phyloP scores from a whole-genome alignment of 2,113 vertebrate species.

The Aix galericulata region DNA sequence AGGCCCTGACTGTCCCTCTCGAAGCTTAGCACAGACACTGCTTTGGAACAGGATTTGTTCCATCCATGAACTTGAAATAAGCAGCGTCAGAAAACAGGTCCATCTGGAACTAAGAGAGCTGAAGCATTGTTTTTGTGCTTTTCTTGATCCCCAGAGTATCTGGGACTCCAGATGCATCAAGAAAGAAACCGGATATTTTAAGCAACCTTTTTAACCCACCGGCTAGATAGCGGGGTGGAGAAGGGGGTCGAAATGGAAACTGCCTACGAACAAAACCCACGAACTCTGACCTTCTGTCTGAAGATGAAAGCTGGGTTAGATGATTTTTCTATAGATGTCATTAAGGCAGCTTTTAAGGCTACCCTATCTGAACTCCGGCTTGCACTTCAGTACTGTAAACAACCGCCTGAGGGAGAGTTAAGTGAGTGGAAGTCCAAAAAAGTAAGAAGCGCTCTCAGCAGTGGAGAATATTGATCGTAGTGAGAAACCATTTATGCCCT shows the following conservation, averaged over 20 bases:
- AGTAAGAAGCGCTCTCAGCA: not conserved
- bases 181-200: slow-evolving; percentile 22
- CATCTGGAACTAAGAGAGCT: not conserved
- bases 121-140: not conserved
- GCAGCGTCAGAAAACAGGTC: not conserved
- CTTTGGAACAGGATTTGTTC: not conserved
- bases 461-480: slow-evolving; percentile 10
- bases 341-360: slow-evolving; percentile 61
- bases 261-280: slow-evolving; percentile 20
- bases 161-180: not conserved
- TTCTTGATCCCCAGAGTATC: not conserved
- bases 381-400: slow-evolving; percentile 33
- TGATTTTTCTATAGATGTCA: slow-evolving; percentile 42
- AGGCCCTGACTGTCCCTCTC: not conserved
- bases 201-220: slow-evolving; percentile 17
- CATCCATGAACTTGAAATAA: accelerated
- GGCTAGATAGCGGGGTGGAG: not conserved
- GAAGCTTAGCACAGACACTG: not conserved
- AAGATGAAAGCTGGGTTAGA: slow-evolving; percentile 51
- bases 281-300: slow-evolving; percentile 44
- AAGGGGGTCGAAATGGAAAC: not conserved
- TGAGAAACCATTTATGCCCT: slow-evolving; percentile 41
- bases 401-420: not conserved
- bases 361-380: slow-evolving; percentile 27
- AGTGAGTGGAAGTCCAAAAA: slow-evolving; percentile 47